Evolutionary conservation across 2,797 vertebrate species (phyloP), one percentile per base, ranked within the genome.

Genomic region (Sebastiscus tertius): DNA sequence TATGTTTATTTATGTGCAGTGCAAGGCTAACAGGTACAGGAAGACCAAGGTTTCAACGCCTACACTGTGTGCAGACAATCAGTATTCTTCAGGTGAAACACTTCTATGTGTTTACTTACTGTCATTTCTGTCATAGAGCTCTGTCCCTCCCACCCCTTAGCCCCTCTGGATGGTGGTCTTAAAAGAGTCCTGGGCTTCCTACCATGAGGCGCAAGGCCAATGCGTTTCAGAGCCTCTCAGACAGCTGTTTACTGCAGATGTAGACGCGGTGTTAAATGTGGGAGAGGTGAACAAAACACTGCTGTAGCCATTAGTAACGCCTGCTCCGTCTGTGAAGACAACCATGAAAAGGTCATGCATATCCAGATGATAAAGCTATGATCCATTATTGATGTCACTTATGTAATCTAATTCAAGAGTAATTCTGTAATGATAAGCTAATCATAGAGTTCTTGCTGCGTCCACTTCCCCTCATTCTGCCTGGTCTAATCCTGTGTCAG

Each of bases 1-100:
- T 66, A 33, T 65, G 24, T 78, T 71, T 82, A 52, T 76, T 65
- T 78, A 65, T 58, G 26, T 75, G 64, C 56, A 46, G 72, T 59
- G 56, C 58, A 49, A 73, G 9, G 56, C 71, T 18, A 29, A 24
- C 81, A 66, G 31, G 64, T 75, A 68, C 54, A 77, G 76, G 76
- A 84, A 78, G 70, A 77, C 67, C 8, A 22, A 71, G 68, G 65
- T 75, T 76, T 76, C 36, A 71, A 80, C 3, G 2, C 39, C 62
- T 58, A 54, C 71, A 56, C 63, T 59, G 46, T 70, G 55, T 67
- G 39, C 33, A 78, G 59, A 82, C 29, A 22, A 75, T 80, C 49
- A 69, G 68, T 83, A 84, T 79, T 80, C 61, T 24, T 24, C 14
- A 42, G 64, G 29, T 81, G 70, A 75, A 80, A 39, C n/a, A 18